Percentiles rank a stretch among this genome's conserved stretches.
Conservation (phyloP, 2,797 vertebrate species). For the Selene dorsalis region DNA sequence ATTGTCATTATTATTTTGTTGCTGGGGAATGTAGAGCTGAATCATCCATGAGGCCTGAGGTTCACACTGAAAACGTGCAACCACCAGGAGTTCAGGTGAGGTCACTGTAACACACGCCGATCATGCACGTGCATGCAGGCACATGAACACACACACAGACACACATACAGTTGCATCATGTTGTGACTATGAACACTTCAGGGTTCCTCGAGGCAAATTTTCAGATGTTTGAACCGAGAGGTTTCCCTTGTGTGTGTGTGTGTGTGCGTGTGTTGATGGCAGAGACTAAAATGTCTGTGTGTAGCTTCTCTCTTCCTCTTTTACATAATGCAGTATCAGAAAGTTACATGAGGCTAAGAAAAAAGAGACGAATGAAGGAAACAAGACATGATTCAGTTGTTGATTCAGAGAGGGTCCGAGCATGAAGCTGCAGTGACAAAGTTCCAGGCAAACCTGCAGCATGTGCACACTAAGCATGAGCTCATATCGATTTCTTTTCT, state of each 20-base stretch:
- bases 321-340: background rate
- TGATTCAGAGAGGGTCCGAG: no score
- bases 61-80: background rate
- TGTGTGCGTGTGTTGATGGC: constrained; percentile 16
- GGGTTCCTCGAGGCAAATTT: constrained; percentile 47
- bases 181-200: constrained; percentile 25
- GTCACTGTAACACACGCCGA: background rate
- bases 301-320: background rate
- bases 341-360: background rate
- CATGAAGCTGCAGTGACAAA: no score
- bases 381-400: background rate
- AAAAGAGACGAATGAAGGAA: background rate
- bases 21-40: background rate
- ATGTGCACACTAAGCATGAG: no score
- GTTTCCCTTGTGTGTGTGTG: constrained; percentile 3
- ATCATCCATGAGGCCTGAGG: background rate
- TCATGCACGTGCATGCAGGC: no score
- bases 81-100: constrained; percentile 28
- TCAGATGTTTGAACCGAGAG: constrained; percentile 36
- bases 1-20: background rate
- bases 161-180: constrained; percentile 15
- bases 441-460: no score
- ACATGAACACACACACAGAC: background rate
- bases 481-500: no score
- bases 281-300: constrained; percentile 9